Evolutionary conservation across 2,888 invertebrate species (phyloP), one percentile per base, ranked within the genome.

Genomic region (Linyphia triangularis): DNA sequence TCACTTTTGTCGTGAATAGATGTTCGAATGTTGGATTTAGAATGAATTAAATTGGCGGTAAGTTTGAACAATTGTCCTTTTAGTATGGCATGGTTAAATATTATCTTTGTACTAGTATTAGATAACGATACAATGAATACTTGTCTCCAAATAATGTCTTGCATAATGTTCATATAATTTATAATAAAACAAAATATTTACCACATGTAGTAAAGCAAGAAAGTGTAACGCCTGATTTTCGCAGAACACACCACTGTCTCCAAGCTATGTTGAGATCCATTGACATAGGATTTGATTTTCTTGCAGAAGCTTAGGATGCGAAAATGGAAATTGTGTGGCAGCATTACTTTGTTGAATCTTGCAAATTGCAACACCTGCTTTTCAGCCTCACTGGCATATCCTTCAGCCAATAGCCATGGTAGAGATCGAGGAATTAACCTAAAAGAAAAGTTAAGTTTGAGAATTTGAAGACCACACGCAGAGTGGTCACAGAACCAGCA

Each of bases 321-420:
- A 0, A 90, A n/a, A 6, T 90, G 83, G 57, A 90, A 90, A 43
- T 89, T 90, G 10, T 78, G 86, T 1, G 89, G 88, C 30, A 90
- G 43, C 40, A 83, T 77, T 19, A 61, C 67, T 10, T 86, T 90
- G 72, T 90, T 90, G 77, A 90, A 90, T 6, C 85, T 59, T 9
- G 89, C 89, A 10, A 90, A 75, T 7, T 85, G 85, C 4, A 90
- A 67, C 63, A 90, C 43, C n/a, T 90, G 82, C n/a, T 90, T 88
- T 61, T 90, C 89, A 2, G 90, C 89, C 30, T 73, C 72, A 13
- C 33, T 59, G 0, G 83, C 75, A 28, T 85, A 89, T 2, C 90
- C 88, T 67, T 86, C 86, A 1, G 86, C 67, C 13, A 89, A 5
- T 6, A 89, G 61, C 89, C 89, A 89, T 3, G 85, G 85, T 16